phyloP scores from a whole-genome alignment of 2,797 vertebrate genomes.

The Cyprinodon diabolis region DNA sequence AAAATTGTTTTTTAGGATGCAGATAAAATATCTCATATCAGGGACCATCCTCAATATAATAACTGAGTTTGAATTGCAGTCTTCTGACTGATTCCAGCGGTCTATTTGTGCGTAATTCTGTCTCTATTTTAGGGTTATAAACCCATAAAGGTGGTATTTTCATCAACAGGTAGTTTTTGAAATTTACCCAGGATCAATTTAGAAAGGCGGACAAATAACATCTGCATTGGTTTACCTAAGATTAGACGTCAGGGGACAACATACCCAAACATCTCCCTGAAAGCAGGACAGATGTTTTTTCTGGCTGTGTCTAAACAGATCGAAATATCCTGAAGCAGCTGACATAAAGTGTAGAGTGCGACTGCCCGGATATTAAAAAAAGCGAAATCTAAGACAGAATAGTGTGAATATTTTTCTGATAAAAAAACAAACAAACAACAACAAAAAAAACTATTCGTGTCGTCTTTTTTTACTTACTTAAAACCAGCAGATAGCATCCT shows the following conservation, averaged over 20 bases:
- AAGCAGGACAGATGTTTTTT: not conserved
- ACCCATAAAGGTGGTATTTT: not conserved
- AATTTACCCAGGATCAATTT: too few relatives aligned
- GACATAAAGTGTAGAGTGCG: not conserved
- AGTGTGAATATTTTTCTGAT: not conserved
- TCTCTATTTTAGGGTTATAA: not conserved
- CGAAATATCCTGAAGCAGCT: not conserved
- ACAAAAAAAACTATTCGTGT: not conserved
- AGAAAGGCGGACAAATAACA: not conserved
- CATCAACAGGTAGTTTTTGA: not conserved
- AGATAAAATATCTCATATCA: not conserved
- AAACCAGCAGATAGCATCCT: conserved; percentile 71
- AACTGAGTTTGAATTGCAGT: not conserved
- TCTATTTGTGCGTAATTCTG: not conserved
- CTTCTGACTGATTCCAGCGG: not conserved
- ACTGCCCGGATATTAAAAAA: too few relatives aligned
- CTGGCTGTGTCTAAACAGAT: too few relatives aligned
- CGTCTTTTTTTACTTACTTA: conserved; percentile 65
- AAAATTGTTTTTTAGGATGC: not conserved
- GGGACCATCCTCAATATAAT: too few relatives aligned
- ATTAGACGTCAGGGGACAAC: not conserved
- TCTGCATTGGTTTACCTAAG: not conserved
- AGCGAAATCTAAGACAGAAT: not conserved
- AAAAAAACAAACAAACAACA: not conserved
- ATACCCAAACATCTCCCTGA: not conserved